Evolutionary conservation across 2,797 vertebrate genomes (phyloP).

Genomic region (Onychomys torridus): DNA sequence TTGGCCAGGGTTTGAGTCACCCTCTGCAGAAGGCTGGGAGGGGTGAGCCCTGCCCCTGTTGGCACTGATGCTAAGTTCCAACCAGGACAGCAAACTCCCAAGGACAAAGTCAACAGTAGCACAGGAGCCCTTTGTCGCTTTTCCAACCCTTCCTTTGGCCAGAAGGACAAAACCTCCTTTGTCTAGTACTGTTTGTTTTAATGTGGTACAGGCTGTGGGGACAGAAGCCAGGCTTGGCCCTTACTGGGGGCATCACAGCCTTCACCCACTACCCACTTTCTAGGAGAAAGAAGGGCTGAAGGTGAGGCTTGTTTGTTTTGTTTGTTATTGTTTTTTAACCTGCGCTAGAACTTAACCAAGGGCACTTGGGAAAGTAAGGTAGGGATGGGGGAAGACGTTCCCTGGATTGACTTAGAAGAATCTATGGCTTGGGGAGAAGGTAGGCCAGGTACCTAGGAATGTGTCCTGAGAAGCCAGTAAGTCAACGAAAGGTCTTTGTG

Average conservation of each 20-base stretch:
- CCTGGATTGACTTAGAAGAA: not conserved
- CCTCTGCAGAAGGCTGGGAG: conserved; percentile 23
- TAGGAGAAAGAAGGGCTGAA: not conserved
- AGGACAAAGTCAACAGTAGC: not conserved
- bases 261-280: not conserved
- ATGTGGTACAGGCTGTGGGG: not conserved
- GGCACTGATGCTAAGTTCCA: not conserved
- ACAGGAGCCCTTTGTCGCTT: not conserved
- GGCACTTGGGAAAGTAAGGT: not conserved
- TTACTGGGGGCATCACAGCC: not conserved
- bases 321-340: not conserved
- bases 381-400: no score
- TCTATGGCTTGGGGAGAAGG: no score
- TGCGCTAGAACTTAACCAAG: not conserved
- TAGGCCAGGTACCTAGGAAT: not conserved
- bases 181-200: not conserved
- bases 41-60: not conserved
- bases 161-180: not conserved
- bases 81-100: not conserved
- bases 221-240: not conserved
- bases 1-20: conserved; percentile 66
- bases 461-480: not conserved
- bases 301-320: not conserved
- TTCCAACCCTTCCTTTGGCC: not conserved
- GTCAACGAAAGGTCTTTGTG: not conserved